phyloP scores from a whole-genome alignment of 1,140 invertebrate species.

The Acromyrmex echinatior region DNA sequence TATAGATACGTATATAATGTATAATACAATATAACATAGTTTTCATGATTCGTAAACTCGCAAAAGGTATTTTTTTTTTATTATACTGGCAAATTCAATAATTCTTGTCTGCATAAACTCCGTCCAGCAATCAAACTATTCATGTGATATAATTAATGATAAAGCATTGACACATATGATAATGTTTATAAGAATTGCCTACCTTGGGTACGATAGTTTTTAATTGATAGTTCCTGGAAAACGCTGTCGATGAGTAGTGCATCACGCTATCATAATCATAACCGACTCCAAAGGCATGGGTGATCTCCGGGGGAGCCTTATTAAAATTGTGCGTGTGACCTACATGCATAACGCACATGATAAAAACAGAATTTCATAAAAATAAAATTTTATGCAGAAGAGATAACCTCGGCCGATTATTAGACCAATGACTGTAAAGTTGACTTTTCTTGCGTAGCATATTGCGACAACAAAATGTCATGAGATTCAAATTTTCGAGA shows the following conservation, averaged over 20 bases:
- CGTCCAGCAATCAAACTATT: background rate
- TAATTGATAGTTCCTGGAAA: conserved; percentile 90
- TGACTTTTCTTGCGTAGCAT: no score
- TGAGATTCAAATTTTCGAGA: no score
- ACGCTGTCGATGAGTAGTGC: conserved; percentile 93
- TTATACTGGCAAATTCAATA: background rate
- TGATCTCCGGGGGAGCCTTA: conserved; percentile 87
- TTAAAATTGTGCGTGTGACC: conserved; percentile 90
- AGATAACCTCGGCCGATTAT: conserved; percentile 20
- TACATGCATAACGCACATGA: conserved; percentile 69
- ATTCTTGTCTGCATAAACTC: background rate
- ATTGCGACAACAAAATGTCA: no score
- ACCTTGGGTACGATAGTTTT: conserved; percentile 90
- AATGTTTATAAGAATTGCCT: conserved; percentile 64
- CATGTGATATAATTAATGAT: background rate
- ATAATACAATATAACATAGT: background rate
- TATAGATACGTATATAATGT: conserved; percentile 5
- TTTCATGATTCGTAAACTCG: background rate
- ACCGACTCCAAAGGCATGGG: conserved; percentile 89
- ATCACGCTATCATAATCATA: conserved; percentile 95
- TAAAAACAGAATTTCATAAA: conserved; percentile 41
- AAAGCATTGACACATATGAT: background rate
- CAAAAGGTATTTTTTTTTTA: conserved; percentile 5
- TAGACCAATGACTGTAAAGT: background rate
- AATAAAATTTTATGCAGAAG: background rate